These are phyloP conservation scores for Colistium nudipinnis DNA, from an alignment of 2,113 vertebrate species.

Conservation along the genomic window DNA sequence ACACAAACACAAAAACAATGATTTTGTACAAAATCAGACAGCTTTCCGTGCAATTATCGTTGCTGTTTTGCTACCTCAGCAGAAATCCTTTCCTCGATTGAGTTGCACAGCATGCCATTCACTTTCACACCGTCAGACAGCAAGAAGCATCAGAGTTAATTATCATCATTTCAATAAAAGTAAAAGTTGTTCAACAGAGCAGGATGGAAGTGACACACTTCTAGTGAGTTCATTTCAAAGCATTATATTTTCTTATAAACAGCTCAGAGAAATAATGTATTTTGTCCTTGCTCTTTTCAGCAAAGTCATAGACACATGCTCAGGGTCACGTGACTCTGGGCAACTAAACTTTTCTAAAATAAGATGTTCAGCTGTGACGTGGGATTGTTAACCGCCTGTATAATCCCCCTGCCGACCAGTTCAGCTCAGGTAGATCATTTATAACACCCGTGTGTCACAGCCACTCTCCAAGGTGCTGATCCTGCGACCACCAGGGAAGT, in stretches of 20 bases:
- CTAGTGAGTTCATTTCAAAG: conserved; percentile 5
- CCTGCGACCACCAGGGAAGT: conserved; percentile 28
- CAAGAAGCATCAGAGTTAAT: conserved; percentile 7
- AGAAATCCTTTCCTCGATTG: conserved; percentile 13
- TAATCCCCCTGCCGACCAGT: background rate
- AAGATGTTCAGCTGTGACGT: background rate
- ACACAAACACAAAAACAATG: background rate
- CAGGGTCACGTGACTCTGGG: background rate
- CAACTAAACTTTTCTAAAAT: background rate
- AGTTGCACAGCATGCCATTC: background rate
- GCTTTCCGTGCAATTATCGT: conserved; percentile 13
- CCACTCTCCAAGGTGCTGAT: conserved; percentile 33
- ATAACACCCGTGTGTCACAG: background rate
- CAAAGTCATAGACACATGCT: background rate
- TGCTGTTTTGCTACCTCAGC: conserved; percentile 26
- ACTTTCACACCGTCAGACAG: conserved; percentile 10
- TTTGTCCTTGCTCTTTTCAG: background rate
- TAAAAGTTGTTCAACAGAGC: background rate
- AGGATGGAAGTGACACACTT: conserved; percentile 4
- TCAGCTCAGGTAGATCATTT: conserved; percentile 23
- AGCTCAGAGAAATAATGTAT: background rate
- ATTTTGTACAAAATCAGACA: background rate
- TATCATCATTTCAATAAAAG: conserved; percentile 3
- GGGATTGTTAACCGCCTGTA: background rate
- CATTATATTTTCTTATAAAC: background rate